phyloP scores from a whole-genome alignment of 2,797 vertebrate species.

The Argentina silus region DNA sequence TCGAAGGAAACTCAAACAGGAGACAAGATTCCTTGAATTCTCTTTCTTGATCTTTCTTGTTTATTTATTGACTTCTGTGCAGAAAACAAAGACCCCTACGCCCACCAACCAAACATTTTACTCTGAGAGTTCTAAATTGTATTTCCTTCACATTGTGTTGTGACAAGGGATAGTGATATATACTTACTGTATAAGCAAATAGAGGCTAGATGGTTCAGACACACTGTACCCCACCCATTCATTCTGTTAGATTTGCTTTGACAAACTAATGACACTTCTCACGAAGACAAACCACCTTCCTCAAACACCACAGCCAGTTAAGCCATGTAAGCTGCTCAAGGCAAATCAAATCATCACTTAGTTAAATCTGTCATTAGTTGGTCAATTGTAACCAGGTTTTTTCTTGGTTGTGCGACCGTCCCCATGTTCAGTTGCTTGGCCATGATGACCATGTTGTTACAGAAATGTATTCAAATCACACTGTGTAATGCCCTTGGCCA shows the following conservation, averaged over 20 bases:
- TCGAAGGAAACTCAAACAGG: no score
- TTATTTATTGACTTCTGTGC: neutral
- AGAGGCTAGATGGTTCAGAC: conserved; percentile 67
- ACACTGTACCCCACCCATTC: conserved; percentile 69
- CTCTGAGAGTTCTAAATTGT: neutral
- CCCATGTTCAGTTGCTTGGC: conserved; percentile 9
- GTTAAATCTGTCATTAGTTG: conserved; percentile 58
- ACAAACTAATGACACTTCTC: conserved; percentile 69
- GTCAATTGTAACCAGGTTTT: neutral
- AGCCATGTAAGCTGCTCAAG: conserved; percentile 61
- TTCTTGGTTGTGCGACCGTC: neutral
- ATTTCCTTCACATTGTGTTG: neutral
- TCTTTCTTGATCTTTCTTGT: conserved; percentile 20
- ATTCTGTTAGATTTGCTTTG: conserved; percentile 69
- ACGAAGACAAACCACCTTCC: conserved; percentile 67
- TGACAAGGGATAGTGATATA: conserved; percentile 40
- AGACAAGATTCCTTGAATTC: no score
- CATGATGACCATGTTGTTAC: no score
- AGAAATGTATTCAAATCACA: no score
- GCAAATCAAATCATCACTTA: conserved; percentile 75
- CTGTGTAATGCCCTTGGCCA: no score
- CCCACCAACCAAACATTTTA: no score
- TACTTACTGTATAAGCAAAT: conserved; percentile 35
- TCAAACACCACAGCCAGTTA: conserved; percentile 76
- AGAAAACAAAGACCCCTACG: neutral